These are phyloP conservation scores for Lasioglossum oenotherae DNA, from an alignment of 2,888 invertebrate species.

Conservation along the genomic window DNA sequence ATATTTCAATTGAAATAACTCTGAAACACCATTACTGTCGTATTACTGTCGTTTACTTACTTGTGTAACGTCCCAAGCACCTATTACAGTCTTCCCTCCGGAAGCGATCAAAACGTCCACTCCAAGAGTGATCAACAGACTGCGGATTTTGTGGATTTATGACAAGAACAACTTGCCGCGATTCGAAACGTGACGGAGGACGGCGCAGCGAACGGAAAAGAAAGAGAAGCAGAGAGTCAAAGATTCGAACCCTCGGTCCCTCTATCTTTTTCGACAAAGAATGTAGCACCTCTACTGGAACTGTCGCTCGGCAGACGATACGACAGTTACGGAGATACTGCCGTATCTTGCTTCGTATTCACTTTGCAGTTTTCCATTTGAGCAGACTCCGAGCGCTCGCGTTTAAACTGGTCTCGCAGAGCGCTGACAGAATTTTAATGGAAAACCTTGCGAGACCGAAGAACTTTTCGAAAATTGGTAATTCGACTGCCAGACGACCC, in stretches of 20 bases:
- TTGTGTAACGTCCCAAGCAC: not conserved
- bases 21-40: too few species aligned
- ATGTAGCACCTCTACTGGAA: too few species aligned
- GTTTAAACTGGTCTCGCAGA: not conserved
- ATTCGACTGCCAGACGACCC: not conserved
- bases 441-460: not conserved
- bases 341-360: conserved; percentile 24
- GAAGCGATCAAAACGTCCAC: too few species aligned
- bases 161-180: not conserved
- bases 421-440: conserved; percentile 3
- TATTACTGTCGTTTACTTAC: too few species aligned
- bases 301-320: too few species aligned
- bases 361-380: conserved; percentile 6
- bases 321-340: too few species aligned
- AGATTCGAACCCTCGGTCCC: too few species aligned
- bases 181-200: not conserved
- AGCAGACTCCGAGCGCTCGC: not conserved
- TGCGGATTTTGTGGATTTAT: not conserved
- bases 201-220: too few species aligned
- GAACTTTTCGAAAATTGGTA: conserved; percentile 13
- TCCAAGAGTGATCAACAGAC: not conserved
- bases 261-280: too few species aligned
- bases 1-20: too few species aligned
- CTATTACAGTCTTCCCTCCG: not conserved
- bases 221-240: too few species aligned